Conservation (phyloP, 2,888 invertebrate species). For the Caenorhabditis imperialis region DNA sequence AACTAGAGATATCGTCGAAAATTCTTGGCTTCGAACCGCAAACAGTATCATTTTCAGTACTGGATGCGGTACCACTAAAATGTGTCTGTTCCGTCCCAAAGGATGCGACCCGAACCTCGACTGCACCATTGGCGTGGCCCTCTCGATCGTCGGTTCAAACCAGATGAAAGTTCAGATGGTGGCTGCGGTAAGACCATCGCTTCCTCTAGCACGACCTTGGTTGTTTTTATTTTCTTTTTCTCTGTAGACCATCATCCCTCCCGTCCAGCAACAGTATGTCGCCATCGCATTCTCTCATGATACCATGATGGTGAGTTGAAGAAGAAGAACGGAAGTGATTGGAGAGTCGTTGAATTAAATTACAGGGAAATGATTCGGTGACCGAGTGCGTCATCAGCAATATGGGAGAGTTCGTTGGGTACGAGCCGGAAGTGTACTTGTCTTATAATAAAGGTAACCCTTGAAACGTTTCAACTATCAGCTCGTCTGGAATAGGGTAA, state of each 20-base stretch:
- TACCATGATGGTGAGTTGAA: conserved; percentile 64
- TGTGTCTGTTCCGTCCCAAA: conserved; percentile 73
- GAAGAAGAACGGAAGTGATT: background rate
- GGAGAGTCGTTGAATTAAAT: background rate
- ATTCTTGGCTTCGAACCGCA: too few relatives aligned
- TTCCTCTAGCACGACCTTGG: conserved; percentile 1
- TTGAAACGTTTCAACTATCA: too few relatives aligned
- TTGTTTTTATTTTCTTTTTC: conserved; percentile 12
- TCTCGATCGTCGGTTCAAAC: conserved; percentile 66
- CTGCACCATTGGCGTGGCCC: conserved; percentile 69
- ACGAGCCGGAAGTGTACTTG: conserved; percentile 72
- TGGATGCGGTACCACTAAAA: conserved; percentile 72
- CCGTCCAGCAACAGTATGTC: conserved; percentile 74
- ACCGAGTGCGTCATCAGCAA: conserved; percentile 74
- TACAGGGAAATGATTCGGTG: conserved; percentile 74
- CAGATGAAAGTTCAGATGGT: conserved; percentile 70
- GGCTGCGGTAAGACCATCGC: conserved; percentile 55
- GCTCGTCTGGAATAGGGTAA: too few relatives aligned
- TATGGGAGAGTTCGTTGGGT: conserved; percentile 61
- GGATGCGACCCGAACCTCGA: conserved; percentile 75
- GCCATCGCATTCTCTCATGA: conserved; percentile 74
- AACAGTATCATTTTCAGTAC: too few relatives aligned
- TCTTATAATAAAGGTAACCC: conserved; percentile 71
- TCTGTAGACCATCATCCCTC: conserved; percentile 63
- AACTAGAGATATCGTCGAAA: too few relatives aligned